A percentile compares a stretch with the other conserved stretches of the same genome.
phyloP scores from a whole-genome alignment of 1,140 invertebrate species.

The Bombus ignitus region DNA sequence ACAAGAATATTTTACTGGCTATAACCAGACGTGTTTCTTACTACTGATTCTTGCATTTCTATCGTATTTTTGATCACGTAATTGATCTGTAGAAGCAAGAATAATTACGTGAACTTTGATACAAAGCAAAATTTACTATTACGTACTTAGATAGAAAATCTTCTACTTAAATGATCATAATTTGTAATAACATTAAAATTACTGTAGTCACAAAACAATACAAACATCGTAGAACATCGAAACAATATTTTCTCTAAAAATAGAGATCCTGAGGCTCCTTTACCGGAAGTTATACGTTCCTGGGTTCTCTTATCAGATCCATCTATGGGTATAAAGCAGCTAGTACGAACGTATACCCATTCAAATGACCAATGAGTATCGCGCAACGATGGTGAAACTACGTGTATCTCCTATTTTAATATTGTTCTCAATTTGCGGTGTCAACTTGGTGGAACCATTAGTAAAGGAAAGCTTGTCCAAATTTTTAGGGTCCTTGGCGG shows the following conservation, averaged over 20 bases:
- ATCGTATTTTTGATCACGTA: not conserved
- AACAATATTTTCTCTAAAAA: conserved; percentile 8
- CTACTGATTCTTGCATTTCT: not conserved
- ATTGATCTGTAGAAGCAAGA: not conserved
- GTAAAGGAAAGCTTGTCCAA: conserved; percentile 63
- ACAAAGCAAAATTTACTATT: not conserved
- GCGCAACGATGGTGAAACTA: conserved; percentile 57
- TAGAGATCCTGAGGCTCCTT: not conserved
- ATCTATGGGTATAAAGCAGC: conserved; percentile 55
- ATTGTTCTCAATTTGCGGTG: conserved; percentile 34
- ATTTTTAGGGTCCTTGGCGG: conserved; percentile 55
- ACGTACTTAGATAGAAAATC: not conserved
- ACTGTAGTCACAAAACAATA: not conserved
- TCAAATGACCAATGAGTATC: conserved; percentile 37
- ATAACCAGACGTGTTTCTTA: too few relatives aligned
- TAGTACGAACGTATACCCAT: not conserved
- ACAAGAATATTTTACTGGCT: not conserved
- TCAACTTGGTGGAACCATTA: conserved; percentile 44
- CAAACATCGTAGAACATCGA: too few relatives aligned
- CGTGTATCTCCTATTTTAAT: conserved; percentile 18
- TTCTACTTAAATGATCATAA: not conserved
- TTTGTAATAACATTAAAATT: not conserved
- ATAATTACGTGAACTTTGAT: not conserved
- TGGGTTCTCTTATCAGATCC: conserved; percentile 48
- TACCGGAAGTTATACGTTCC: conserved; percentile 24